These are phyloP conservation scores for Rhinopomastus cyanomelas DNA, from an alignment of 2,113 vertebrate species.

Conservation along the genomic window DNA sequence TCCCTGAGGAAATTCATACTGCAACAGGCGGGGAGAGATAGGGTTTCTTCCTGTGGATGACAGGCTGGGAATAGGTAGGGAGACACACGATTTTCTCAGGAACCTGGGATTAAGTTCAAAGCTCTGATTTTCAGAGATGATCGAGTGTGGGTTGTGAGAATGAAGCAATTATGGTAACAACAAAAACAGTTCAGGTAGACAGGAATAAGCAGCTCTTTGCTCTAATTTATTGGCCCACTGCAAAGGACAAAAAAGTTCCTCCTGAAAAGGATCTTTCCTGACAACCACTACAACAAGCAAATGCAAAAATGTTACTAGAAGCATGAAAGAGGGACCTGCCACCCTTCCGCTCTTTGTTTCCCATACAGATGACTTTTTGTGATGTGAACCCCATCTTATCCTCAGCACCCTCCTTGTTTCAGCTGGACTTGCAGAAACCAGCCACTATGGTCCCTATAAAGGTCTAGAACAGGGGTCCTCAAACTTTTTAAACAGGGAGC, in stretches of 20 bases:
- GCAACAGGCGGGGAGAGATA: slow-evolving; percentile 37
- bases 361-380: neutral
- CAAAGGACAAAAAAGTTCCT: neutral
- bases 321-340: neutral
- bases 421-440: neutral
- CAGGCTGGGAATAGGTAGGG: slow-evolving; percentile 50
- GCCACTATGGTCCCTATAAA: neutral
- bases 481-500: too few relatives aligned
- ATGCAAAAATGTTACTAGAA: neutral
- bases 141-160: slow-evolving; percentile 33
- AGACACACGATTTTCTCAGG: slow-evolving; percentile 57
- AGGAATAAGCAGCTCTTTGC: neutral
- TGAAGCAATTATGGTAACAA: slow-evolving; percentile 38
- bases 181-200: slow-evolving; percentile 11
- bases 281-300: neutral
- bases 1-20: slow-evolving; percentile 63
- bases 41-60: slow-evolving; percentile 40
- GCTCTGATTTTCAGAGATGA: slow-evolving; percentile 57
- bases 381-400: neutral
- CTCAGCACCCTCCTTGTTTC: neutral
- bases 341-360: neutral
- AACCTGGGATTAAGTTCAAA: slow-evolving; percentile 70
- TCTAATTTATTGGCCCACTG: neutral
- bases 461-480: too few relatives aligned
- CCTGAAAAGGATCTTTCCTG: neutral